phyloP scores from a whole-genome alignment of 1,140 invertebrate genomes.

The Cotesia typhae region DNA sequence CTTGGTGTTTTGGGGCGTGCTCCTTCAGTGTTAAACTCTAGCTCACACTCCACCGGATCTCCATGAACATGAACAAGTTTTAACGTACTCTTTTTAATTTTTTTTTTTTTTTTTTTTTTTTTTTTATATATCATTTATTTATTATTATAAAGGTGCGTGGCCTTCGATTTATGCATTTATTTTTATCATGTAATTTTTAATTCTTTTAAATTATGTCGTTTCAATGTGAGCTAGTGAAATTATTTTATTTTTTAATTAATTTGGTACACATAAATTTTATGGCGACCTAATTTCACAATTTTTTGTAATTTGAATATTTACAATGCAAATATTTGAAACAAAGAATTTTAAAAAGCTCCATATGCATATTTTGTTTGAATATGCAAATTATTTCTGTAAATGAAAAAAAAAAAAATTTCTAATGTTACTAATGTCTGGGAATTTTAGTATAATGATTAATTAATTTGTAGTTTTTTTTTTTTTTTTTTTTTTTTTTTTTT shows the following conservation, averaged over 20 bases:
- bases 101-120: not conserved
- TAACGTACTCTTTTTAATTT: not conserved
- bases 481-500: not conserved
- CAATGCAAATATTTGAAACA: too few species aligned
- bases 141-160: not conserved
- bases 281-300: too few species aligned
- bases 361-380: not conserved
- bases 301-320: too few species aligned
- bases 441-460: not conserved
- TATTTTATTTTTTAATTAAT: too few species aligned
- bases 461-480: not conserved
- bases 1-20: slow-evolving; percentile 51
- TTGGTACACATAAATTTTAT: too few species aligned
- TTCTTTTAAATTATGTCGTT: too few species aligned
- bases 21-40: slow-evolving; percentile 32
- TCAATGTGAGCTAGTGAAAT: too few species aligned
- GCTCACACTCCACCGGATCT: slow-evolving; percentile 6
- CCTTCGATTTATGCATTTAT: not conserved
- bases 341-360: too few species aligned
- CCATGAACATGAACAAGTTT: slow-evolving; percentile 15
- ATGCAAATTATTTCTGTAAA: not conserved
- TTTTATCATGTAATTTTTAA: too few species aligned
- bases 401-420: not conserved
- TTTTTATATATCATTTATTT: not conserved
- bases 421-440: not conserved